These are phyloP conservation scores for Tetropium fuscum DNA, from an alignment of 2,888 invertebrate genomes.

Conservation along the genomic window DNA sequence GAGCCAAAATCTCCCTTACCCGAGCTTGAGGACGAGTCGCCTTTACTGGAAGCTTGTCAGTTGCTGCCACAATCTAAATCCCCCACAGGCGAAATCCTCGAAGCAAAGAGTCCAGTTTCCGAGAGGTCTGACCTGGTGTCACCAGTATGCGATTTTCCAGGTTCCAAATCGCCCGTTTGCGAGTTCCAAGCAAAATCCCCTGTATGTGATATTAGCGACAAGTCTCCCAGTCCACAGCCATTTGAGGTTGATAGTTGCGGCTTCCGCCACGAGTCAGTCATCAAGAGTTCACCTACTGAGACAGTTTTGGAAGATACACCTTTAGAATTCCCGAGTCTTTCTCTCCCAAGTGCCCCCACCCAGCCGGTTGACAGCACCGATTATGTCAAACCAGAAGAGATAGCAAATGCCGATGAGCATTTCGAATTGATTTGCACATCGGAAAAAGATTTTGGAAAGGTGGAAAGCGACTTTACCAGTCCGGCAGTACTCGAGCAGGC, in stretches of 20 bases:
- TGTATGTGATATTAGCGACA: constrained; percentile 18
- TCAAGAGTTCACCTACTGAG: too few species aligned
- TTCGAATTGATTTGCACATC: constrained; percentile 2
- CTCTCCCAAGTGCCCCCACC: too few species aligned
- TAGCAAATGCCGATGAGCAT: neutral
- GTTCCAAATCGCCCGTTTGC: constrained; percentile 16
- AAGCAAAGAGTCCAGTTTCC: constrained; percentile 7
- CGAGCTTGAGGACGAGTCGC: constrained; percentile 19
- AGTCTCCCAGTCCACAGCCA: constrained; percentile 2
- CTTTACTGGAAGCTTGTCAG: constrained; percentile 22
- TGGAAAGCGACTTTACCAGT: constrained; percentile 26
- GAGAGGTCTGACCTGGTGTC: neutral
- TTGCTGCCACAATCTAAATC: constrained; percentile 4
- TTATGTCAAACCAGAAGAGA: constrained; percentile 12
- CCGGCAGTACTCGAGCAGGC: constrained; percentile 32
- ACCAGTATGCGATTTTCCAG: constrained; percentile 6
- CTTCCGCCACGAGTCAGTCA: too few species aligned
- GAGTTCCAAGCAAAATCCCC: constrained; percentile 30
- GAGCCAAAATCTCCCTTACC: neutral
- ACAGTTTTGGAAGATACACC: too few species aligned
- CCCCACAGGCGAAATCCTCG: neutral
- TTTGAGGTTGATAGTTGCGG: too few species aligned
- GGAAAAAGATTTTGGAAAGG: neutral
- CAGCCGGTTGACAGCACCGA: neutral
- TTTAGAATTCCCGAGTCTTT: too few species aligned